A percentile compares a stretch with the other conserved stretches of the same genome.
Conservation (phyloP, 37 sponge, comb jelly and placozoan genomes). For the Ianthella basta region DNA sequence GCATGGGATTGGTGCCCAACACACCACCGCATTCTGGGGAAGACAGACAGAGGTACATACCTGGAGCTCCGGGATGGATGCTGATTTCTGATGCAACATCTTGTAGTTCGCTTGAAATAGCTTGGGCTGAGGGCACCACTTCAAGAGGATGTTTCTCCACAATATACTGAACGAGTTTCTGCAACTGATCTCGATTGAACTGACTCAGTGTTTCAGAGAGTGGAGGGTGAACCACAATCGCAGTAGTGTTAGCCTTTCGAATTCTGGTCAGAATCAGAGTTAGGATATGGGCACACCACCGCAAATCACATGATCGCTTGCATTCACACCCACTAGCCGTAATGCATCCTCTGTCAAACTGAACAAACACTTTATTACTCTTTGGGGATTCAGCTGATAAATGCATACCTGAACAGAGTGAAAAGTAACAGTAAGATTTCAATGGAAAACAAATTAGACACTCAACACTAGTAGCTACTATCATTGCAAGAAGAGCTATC, state of each 20-base stretch:
- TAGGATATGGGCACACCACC: background rate
- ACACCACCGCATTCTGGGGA: too few species aligned
- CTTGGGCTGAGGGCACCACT: background rate
- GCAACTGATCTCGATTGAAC: slow-evolving; percentile 7
- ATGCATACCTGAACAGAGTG: slow-evolving; percentile 1
- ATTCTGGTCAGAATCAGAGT: background rate
- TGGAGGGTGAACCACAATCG: background rate
- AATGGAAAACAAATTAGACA: too few species aligned
- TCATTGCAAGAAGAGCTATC: too few species aligned
- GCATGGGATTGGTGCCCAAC: too few species aligned
- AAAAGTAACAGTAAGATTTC: too few species aligned
- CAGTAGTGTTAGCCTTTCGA: background rate
- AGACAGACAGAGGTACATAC: background rate
- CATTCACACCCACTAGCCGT: background rate
- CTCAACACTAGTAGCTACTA: too few species aligned
- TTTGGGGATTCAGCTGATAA: background rate
- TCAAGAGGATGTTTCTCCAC: background rate
- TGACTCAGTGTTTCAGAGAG: background rate
- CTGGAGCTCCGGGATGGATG: background rate
- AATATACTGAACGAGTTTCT: slow-evolving; percentile 11
- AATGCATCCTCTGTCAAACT: slow-evolving; percentile 8
- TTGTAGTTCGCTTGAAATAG: background rate
- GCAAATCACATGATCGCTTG: background rate
- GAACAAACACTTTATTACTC: background rate
- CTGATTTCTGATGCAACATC: background rate